These are phyloP conservation scores for Indicator indicator DNA, from an alignment of 2,113 vertebrate genomes.

Conservation along the genomic window DNA sequence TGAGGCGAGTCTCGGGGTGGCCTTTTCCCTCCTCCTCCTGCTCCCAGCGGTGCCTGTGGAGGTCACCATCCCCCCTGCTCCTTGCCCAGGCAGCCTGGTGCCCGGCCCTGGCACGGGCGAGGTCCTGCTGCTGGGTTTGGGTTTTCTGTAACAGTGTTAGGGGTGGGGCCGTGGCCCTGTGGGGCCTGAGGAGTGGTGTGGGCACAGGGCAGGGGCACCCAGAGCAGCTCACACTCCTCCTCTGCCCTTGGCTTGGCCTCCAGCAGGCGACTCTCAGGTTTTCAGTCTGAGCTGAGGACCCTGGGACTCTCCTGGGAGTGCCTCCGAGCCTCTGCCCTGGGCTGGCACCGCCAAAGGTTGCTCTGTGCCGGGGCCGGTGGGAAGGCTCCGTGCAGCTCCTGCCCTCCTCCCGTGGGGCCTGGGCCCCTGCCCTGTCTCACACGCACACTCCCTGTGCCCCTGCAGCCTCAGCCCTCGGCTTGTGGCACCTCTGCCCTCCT, in stretches of 20 bases:
- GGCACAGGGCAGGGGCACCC: not conserved
- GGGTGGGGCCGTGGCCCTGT: not conserved
- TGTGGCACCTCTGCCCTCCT: not conserved
- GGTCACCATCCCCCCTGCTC: not conserved
- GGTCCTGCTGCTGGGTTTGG: not conserved
- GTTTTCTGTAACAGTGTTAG: constrained; percentile 43
- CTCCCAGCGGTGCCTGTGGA: not conserved
- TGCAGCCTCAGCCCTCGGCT: not conserved
- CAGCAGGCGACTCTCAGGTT: not conserved
- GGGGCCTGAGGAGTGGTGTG: not conserved
- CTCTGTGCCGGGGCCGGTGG: not conserved
- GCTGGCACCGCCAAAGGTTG: not conserved
- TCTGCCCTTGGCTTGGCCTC: not conserved
- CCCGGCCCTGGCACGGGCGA: not conserved
- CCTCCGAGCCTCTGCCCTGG: not conserved
- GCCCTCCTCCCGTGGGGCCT: not conserved
- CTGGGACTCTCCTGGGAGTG: not conserved
- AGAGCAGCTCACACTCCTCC: not conserved
- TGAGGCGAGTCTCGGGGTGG: not conserved
- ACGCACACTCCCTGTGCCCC: constrained; percentile 27
- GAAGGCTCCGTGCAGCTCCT: not conserved
- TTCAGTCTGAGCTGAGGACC: not conserved
- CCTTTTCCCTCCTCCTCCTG: constrained; percentile 12
- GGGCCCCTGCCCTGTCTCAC: constrained; percentile 26
- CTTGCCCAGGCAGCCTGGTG: rapidly evolving